Base-by-base conservation (phyloP, 2,888 invertebrate genomes). In the Zele albiditarsus region DNA sequence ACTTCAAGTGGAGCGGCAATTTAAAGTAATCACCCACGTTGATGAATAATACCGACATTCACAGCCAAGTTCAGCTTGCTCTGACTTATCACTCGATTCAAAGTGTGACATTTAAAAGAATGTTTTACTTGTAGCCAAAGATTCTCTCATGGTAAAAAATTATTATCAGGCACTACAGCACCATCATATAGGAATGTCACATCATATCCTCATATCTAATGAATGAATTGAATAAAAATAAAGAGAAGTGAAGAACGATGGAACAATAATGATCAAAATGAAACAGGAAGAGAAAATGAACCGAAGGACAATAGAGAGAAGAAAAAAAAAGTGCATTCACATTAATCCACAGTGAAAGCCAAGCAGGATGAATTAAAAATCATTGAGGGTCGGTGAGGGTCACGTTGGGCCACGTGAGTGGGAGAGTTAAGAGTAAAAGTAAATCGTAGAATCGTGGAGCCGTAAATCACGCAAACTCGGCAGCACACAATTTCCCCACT, bases 361-460 rank as follows among this genome's bases (percentile, higher is more conserved):
- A 77, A 71, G 58, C 58, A 69, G 58, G 69, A 69, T 69, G 69
- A 69, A 69, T 69, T 69, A 69, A 69, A 69, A 69, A 69, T 69
- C 69, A 57, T 20, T 38, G 33, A 42, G 69, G 58, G 69, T 69
- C 57, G 53, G 49, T 71, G 46, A 67, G 69, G 58, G 58, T 69
- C 69, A 69, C 69, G 58, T 69, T 53, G 69, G 65, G 28, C 28
- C 60, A 28, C 28, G 28, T 49, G 49, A 28, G 46, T 66, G 65
- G 65, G 71, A 66, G 63, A 42, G 65, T 57, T 58, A 58, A 77
- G 77, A 77, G 77, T 77, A 77, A 77, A 78, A 78, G 75, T 78
- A 75, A 78, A 79, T 77, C 65, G 63, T 73, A 68, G 66, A 63
- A 76, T 69, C 73, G 77, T 73, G 75, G 72, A 49, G 28, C 74